phyloP scores from a whole-genome alignment of 2,888 invertebrate species.

The Brachycybe producta region DNA sequence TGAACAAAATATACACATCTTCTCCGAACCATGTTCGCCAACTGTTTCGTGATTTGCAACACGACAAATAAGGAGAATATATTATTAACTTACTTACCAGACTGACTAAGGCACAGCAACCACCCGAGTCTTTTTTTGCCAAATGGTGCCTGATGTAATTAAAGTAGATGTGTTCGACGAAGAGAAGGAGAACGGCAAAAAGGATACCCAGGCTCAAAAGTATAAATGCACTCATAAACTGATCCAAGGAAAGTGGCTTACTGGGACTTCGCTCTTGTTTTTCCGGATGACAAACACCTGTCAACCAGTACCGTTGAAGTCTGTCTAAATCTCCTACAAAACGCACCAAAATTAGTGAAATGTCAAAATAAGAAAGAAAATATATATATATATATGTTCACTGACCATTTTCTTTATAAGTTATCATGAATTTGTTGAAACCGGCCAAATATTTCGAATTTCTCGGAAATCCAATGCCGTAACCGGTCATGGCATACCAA shows the following conservation, averaged over 20 bases:
- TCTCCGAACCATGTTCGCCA: too few species aligned
- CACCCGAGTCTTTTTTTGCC: slow-evolving; percentile 74
- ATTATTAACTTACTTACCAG: slow-evolving; percentile 58
- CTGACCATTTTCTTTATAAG: slow-evolving; percentile 72
- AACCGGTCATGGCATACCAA: slow-evolving; percentile 98
- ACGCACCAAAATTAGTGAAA: too few species aligned
- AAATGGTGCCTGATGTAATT: slow-evolving; percentile 71
- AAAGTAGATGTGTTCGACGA: slow-evolving; percentile 88
- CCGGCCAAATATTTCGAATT: slow-evolving; percentile 86
- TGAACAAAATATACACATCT: too few species aligned
- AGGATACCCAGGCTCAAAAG: slow-evolving; percentile 88
- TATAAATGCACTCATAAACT: slow-evolving; percentile 94
- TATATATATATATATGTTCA: not conserved
- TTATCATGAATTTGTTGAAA: slow-evolving; percentile 80
- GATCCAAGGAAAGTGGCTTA: slow-evolving; percentile 76
- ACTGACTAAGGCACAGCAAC: slow-evolving; percentile 87
- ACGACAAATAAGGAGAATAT: too few species aligned
- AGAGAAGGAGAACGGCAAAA: slow-evolving; percentile 70
- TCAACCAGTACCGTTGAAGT: slow-evolving; percentile 79
- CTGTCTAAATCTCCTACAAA: slow-evolving; percentile 78
- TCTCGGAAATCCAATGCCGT: slow-evolving; percentile 91
- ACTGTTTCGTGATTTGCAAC: too few species aligned
- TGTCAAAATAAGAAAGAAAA: not conserved
- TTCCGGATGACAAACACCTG: slow-evolving; percentile 84
- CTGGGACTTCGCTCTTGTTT: slow-evolving; percentile 66